Conservation (phyloP, 2,113 vertebrate genomes). For the Sturnus vulgaris region DNA sequence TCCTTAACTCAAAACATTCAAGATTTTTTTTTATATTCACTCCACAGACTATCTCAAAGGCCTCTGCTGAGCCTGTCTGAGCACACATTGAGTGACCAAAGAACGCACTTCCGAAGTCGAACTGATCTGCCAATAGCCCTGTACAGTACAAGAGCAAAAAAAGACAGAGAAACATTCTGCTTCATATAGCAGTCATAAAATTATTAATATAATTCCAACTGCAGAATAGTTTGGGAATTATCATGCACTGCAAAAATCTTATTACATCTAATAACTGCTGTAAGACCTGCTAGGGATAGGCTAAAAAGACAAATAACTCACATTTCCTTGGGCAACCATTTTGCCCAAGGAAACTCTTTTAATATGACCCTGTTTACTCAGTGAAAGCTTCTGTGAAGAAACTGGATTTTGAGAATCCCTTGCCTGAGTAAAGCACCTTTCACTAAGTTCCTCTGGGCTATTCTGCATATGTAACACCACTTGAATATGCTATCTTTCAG, state of each 20-base stretch:
- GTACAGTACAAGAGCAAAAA: not conserved
- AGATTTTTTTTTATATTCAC: not conserved
- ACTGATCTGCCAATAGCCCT: not conserved
- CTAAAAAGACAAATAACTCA: not conserved
- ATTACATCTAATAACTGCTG: not conserved
- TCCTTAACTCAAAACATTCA: not conserved
- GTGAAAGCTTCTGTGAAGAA: conserved; percentile 13
- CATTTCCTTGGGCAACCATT: not conserved
- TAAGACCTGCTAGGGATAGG: not conserved
- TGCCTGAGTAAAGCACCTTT: not conserved
- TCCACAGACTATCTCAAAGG: not conserved
- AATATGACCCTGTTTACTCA: not conserved
- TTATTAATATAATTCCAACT: not conserved
- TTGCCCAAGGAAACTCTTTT: not conserved
- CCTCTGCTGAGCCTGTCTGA: not conserved
- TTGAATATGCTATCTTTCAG: conserved; percentile 39
- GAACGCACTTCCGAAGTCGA: fast-evolving
- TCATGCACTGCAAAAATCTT: not conserved
- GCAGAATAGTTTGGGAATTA: not conserved
- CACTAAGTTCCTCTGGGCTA: not conserved
- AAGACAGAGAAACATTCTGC: not conserved
- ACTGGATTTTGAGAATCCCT: not conserved
- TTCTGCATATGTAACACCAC: conserved; percentile 32
- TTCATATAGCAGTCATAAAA: not conserved
- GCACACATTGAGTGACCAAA: not conserved